Evolutionary conservation across 1,140 invertebrate species (phyloP), one percentile per base, ranked within the genome.

Genomic region (Megalonaias nervosa): DNA sequence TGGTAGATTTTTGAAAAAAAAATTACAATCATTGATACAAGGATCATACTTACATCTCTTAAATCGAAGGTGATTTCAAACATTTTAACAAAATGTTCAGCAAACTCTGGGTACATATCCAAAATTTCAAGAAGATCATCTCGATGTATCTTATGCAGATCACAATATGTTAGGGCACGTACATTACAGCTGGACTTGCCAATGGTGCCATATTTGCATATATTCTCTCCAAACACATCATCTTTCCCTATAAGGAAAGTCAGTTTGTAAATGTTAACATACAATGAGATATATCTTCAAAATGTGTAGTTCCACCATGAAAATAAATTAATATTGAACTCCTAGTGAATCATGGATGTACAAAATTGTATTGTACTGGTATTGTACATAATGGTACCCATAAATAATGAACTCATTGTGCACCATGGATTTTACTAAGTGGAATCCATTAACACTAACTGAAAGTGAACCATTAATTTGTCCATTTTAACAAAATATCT

Each of bases 191-290:
- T 97, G 61, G 97, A 98, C 89, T 99, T 99, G 23, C 98, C 98
- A 71, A 99, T 95, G 12, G 97, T 98, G 48, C 94, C 89, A 91
- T 99, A 94, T 80, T 96, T 93, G 90, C 97, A 98, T 9, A 98
- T 97, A 92, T 99, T 99, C 90, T 99, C 98, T 13, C 98, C 98
- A 90, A 99, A 99, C 86, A 99, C 97, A 91, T 99, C 98, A 88
- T 98, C 97, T 92, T 99, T 99, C 65, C 96, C 96, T 97, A 90
- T 2, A 81, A 79, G 23, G 76, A 61, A 74, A 59, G 58, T 59
- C 62, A 66, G 62, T 14, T 23, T 65, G 62, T 19, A 65, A 31
- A 21, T 23, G 15, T 62, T 13, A 38, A 38, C 38, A 38, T 38
- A 38, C 38, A 38, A 38, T 38, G 38, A 38, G 1, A 38, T 38